Evolutionary conservation across 1,140 invertebrate genomes (phyloP).

Genomic region (Caligus rogercresseyi): DNA sequence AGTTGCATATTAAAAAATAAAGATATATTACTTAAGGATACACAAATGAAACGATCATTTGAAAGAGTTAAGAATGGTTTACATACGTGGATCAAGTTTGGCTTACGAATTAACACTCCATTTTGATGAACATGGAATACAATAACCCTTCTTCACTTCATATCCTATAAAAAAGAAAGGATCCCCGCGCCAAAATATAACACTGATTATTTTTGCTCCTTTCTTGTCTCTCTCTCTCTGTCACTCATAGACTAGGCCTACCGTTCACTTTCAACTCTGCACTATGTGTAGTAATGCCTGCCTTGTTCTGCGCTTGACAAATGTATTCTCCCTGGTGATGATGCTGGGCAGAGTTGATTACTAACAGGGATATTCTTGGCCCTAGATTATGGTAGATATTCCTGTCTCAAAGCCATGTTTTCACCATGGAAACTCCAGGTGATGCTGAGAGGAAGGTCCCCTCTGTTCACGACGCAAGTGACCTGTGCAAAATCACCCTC

Average conservation of each 20-base stretch:
- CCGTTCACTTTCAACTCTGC: conserved; percentile 40
- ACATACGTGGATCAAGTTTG: too few species aligned
- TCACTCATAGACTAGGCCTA: conserved; percentile 23
- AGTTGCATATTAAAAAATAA: too few species aligned
- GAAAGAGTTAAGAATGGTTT: too few species aligned
- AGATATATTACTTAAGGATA: too few species aligned
- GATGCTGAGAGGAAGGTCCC: conserved; percentile 30
- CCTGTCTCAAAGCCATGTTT: conserved; percentile 24
- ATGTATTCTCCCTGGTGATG: conserved; percentile 31
- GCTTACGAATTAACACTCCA: too few species aligned
- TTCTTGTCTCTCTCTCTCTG: not conserved
- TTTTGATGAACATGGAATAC: too few species aligned
- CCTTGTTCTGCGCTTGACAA: conserved; percentile 31
- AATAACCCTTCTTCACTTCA: too few species aligned
- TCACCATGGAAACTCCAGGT: conserved; percentile 26
- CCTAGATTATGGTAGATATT: conserved; percentile 27
- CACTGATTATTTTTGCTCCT: not conserved
- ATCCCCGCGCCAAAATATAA: not conserved
- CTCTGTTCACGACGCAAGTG: conserved; percentile 45
- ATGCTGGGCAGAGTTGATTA: conserved; percentile 42
- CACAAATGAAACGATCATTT: too few species aligned
- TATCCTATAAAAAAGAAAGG: not conserved
- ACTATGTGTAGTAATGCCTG: conserved; percentile 35
- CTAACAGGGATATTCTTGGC: conserved; percentile 29
- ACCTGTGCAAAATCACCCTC: conserved; percentile 41